These are phyloP conservation scores for Homarus gammarus DNA, from an alignment of 2,888 invertebrate genomes.

Conservation along the genomic window DNA sequence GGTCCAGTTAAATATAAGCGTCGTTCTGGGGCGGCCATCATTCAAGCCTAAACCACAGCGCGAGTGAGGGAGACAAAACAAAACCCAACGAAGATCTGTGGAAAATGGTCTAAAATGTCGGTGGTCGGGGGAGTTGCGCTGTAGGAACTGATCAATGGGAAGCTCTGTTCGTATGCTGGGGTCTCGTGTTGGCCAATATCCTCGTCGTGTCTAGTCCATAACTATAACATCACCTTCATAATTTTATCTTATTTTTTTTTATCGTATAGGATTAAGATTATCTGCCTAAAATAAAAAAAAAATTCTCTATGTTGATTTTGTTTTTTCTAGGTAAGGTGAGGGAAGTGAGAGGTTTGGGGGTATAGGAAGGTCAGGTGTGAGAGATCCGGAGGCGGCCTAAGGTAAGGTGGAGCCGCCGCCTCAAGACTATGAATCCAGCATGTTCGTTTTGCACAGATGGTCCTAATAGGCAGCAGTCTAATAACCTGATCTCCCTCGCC, in stretches of 20 bases:
- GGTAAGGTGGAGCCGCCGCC: slow-evolving; percentile 21
- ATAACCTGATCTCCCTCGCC: slow-evolving; percentile 28
- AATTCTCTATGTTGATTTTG: too few relatives aligned
- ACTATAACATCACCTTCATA: too few relatives aligned
- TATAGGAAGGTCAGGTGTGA: not conserved
- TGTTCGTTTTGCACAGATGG: slow-evolving; percentile 53
- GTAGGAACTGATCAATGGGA: slow-evolving; percentile 10
- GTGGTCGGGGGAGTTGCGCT: not conserved
- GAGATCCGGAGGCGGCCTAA: not conserved
- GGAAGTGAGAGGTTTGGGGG: too few relatives aligned
- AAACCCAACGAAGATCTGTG: not conserved
- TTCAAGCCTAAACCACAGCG: not conserved
- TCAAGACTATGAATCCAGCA: slow-evolving; percentile 51
- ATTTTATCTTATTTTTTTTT: too few relatives aligned
- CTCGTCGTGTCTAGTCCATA: too few relatives aligned
- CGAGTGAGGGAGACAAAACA: not conserved
- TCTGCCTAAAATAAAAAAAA: too few relatives aligned
- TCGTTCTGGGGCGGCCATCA: not conserved
- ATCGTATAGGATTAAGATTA: too few relatives aligned
- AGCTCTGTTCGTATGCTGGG: not conserved
- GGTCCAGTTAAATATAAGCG: not conserved
- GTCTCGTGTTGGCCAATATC: not conserved
- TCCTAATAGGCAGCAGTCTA: slow-evolving; percentile 49
- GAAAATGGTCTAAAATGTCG: not conserved
- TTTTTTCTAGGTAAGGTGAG: too few relatives aligned